Conservation (phyloP, 2,888 invertebrate species). For the Plemyria rubiginata region DNA sequence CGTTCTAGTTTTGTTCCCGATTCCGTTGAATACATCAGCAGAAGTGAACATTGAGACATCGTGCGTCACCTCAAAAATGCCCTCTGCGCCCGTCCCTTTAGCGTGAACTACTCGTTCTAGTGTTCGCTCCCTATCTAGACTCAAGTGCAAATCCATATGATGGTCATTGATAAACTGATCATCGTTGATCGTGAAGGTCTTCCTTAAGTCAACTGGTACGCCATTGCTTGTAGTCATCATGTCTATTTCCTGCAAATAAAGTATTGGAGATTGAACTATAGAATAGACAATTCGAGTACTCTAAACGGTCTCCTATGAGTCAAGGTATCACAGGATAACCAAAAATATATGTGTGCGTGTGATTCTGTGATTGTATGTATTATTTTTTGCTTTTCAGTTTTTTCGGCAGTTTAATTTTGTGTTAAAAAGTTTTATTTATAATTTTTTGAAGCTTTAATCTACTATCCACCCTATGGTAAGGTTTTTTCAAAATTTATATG, state of each 20-base stretch:
- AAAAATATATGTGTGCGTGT: too few relatives aligned
- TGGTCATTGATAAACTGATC: constrained; percentile 59
- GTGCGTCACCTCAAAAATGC: constrained; percentile 92
- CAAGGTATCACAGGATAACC: too few relatives aligned
- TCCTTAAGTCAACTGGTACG: constrained; percentile 88
- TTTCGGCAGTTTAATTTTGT: too few relatives aligned
- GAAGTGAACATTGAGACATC: constrained; percentile 91
- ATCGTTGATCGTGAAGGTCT: constrained; percentile 90
- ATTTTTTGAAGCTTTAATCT: too few relatives aligned
- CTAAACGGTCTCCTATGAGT: too few relatives aligned
- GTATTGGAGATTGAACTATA: not conserved
- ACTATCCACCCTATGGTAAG: too few relatives aligned
- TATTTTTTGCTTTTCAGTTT: too few relatives aligned
- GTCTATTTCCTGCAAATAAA: constrained; percentile 54
- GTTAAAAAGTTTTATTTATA: too few relatives aligned
- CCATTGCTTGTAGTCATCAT: constrained; percentile 90
- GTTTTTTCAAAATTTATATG: too few relatives aligned
- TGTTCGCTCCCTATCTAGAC: constrained; percentile 92
- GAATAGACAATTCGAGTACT: too few relatives aligned
- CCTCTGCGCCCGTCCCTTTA: constrained; percentile 95
- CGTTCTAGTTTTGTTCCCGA: constrained; percentile 89
- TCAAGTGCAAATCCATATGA: constrained; percentile 61
- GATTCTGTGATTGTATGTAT: too few relatives aligned
- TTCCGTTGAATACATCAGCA: constrained; percentile 88
- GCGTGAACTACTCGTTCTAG: constrained; percentile 97